A percentile compares a stretch with the other conserved stretches of the same genome.
Evolutionary conservation across 2,888 invertebrate species (phyloP).

Genomic region (Machimus rusticus): DNA sequence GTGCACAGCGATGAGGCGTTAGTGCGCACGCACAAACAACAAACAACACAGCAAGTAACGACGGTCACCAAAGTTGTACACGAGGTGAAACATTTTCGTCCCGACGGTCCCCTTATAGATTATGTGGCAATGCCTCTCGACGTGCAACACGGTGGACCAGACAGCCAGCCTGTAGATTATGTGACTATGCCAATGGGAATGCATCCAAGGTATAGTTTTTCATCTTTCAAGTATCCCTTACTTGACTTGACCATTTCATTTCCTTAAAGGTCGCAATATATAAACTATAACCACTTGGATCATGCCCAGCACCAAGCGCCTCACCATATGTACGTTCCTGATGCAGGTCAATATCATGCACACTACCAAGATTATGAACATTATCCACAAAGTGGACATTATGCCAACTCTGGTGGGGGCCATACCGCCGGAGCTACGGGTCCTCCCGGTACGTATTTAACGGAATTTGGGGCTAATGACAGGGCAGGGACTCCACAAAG

Average conservation of each 20-base stretch:
- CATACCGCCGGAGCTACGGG: slow-evolving; percentile 50
- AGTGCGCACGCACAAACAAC: slow-evolving; percentile 72
- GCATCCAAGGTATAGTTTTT: slow-evolving; percentile 47
- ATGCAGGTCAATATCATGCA: slow-evolving; percentile 57
- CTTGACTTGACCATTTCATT: not conserved
- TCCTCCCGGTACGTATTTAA: slow-evolving; percentile 54
- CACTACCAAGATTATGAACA: slow-evolving; percentile 69
- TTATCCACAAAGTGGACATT: slow-evolving; percentile 63
- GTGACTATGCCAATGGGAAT: slow-evolving; percentile 64
- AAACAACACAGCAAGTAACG: slow-evolving; percentile 75
- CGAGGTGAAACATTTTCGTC: slow-evolving; percentile 69
- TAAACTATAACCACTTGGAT: slow-evolving; percentile 61
- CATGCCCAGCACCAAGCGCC: slow-evolving; percentile 50
- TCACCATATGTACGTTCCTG: slow-evolving; percentile 49
- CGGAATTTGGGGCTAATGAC: slow-evolving; percentile 57
- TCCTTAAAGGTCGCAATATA: slow-evolving; percentile 59
- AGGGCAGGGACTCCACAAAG: slow-evolving; percentile 66
- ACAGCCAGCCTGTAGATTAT: slow-evolving; percentile 66
- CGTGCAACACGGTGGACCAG: slow-evolving; percentile 65
- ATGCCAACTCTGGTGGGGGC: slow-evolving; percentile 59
- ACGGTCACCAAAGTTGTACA: slow-evolving; percentile 75
- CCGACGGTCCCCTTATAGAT: slow-evolving; percentile 65
- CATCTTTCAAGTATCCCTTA: not conserved
- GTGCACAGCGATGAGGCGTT: slow-evolving; percentile 65
- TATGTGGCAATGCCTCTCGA: slow-evolving; percentile 66